Conservation (phyloP, 2,888 invertebrate genomes). For the Zelleria hepariella region DNA sequence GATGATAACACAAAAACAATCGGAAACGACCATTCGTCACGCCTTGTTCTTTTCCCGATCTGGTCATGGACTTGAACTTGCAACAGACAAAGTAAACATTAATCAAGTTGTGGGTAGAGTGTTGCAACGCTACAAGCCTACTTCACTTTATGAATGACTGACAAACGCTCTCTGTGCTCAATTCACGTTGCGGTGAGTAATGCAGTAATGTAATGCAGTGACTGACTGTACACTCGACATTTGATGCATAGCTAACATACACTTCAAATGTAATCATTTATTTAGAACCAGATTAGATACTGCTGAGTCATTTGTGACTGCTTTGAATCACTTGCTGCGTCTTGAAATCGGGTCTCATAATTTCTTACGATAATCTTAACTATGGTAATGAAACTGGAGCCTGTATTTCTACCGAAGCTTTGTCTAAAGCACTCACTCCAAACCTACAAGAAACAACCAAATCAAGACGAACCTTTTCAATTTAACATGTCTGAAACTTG, state of each 20-base stretch:
- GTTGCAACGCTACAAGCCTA: background rate
- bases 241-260: background rate
- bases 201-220: background rate
- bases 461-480: too few species aligned
- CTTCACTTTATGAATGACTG: slow-evolving; percentile 5
- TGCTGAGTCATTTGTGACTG: background rate
- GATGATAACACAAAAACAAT: background rate
- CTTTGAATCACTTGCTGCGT: too few species aligned
- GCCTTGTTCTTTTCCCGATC: background rate
- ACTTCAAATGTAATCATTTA: background rate
- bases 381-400: too few species aligned
- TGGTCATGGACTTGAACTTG: background rate
- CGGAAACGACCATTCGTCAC: background rate
- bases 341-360: too few species aligned
- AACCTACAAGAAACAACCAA: too few species aligned
- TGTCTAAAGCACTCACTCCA: too few species aligned
- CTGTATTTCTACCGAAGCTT: too few species aligned
- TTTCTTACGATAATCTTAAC: too few species aligned
- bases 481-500: too few species aligned
- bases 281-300: background rate
- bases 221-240: background rate
- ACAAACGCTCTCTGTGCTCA: slow-evolving; percentile 8
- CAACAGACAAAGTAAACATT: background rate
- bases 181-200: slow-evolving; percentile 25
- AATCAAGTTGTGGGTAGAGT: background rate